Base-by-base conservation (phyloP, 2,797 vertebrate species). In the Lacerta bilineata region DNA sequence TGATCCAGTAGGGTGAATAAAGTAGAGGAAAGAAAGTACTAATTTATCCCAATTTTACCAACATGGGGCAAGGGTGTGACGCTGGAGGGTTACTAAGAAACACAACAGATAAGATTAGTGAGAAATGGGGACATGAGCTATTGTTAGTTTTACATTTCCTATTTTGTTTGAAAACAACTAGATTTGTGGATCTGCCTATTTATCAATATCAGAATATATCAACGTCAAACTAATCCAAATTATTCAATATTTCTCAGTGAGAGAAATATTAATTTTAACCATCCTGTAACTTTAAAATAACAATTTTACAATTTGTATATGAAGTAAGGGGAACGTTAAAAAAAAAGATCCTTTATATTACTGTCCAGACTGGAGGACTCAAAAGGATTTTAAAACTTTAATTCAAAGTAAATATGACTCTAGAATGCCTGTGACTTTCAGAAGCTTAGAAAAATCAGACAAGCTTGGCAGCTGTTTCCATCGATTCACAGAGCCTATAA, bases 401-500 rank as follows among this genome's bases (percentile, higher is more conserved):
- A 83, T 8, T 78, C 77, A 55, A 74, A 74, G 29, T 36, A 46
- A 83, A 83, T 55, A 43, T 15, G 43, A 69, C 64, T 69, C 83
- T 83, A 39, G 25, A 84, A 80, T 59, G 68, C 36, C n/a, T 66
- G n/a, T 81, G 69, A 80, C 39, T 77, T 85, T 80, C n/a, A 68
- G 59, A 76, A 39, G 59, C 61, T 55, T 77, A 39, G 43, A 81
- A 82, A 82, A 82, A 76, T 33, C 41, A 85, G 25, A 20, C 18
- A 43, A 50, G 13, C 23, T 77, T 90, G 29, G 13, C 2, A 91
- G 79, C 64, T 61, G 0, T 39, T 86, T 66, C 2, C 90, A 86
- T 59, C 81, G 90, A 87, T 79, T 89, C 8, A 83, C 1, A 59
- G 33, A 89, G 27, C 68, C 75, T 85, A 91, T 89, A 84, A n/a